These are phyloP conservation scores for Dioctria rufipes DNA, from an alignment of 2,888 invertebrate species.

Conservation along the genomic window DNA sequence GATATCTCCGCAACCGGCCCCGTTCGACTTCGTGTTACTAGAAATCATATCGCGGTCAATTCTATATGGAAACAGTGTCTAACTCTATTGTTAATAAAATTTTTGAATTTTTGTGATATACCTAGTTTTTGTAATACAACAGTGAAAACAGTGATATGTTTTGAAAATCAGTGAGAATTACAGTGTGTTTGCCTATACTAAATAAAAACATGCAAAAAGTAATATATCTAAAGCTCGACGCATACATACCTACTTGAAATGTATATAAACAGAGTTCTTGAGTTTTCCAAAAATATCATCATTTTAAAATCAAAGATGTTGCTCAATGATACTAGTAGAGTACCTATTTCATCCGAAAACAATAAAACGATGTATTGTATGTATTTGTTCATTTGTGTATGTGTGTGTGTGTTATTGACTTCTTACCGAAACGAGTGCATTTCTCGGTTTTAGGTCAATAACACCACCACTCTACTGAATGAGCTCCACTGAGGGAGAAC, in stretches of 20 bases:
- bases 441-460: conserved; percentile 43
- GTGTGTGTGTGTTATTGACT: conserved; percentile 2
- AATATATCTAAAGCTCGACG: background rate
- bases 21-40: too few relatives aligned
- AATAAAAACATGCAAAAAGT: background rate
- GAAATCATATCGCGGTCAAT: too few relatives aligned
- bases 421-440: conserved; percentile 24
- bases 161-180: background rate
- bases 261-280: background rate
- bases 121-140: too few relatives aligned
- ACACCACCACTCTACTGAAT: conserved; percentile 7
- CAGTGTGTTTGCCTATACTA: background rate
- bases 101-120: too few relatives aligned
- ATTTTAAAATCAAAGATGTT: conserved; percentile 2
- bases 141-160: too few relatives aligned
- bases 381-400: too few relatives aligned
- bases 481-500: too few relatives aligned
- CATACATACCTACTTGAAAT: too few relatives aligned
- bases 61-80: too few relatives aligned
- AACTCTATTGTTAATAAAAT: too few relatives aligned
- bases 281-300: conserved; percentile 39
- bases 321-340: conserved; percentile 38
- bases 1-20: too few relatives aligned
- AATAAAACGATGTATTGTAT: background rate
- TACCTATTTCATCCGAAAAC: background rate